phyloP scores from a whole-genome alignment of 2,113 vertebrate species.

The Petaurus breviceps region DNA sequence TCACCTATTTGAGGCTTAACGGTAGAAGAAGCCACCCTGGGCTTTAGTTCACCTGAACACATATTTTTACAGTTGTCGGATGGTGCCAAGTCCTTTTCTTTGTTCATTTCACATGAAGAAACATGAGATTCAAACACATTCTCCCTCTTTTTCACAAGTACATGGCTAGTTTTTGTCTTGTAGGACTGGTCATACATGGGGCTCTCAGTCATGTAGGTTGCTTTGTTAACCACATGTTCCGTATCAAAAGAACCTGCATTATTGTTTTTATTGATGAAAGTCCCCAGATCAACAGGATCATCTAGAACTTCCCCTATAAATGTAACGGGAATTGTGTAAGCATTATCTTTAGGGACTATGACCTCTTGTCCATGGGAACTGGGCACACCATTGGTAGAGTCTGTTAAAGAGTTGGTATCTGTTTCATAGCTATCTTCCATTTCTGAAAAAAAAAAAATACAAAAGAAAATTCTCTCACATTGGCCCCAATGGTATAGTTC shows the following conservation, averaged over 20 bases:
- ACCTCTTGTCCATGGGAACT: not conserved
- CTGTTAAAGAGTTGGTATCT: conserved; percentile 70
- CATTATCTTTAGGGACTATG: conserved; percentile 75
- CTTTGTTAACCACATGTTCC: not conserved
- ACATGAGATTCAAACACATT: conserved; percentile 47
- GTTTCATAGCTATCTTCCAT: conserved; percentile 68
- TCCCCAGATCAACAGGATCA: conserved; percentile 52
- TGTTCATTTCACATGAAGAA: conserved; percentile 34
- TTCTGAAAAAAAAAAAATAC: conserved; percentile 80
- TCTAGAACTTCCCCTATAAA: conserved; percentile 86
- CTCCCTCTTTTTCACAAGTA: conserved; percentile 42
- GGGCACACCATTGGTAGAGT: conserved; percentile 50
- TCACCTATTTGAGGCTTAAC: not conserved
- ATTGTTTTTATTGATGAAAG: conserved; percentile 86
- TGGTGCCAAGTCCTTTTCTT: conserved; percentile 27
- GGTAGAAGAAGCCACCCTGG: conserved; percentile 40
- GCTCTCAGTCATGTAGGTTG: conserved; percentile 14
- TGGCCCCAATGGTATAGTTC: accelerated
- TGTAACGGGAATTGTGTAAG: conserved; percentile 92
- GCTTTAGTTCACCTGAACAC: conserved; percentile 38
- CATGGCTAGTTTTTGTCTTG: conserved; percentile 53
- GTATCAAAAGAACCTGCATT: conserved; percentile 82
- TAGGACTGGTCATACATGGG: conserved; percentile 34
- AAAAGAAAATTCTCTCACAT: conserved; percentile 26
- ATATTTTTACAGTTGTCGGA: not conserved